phyloP scores from a whole-genome alignment of 2,797 vertebrate species.

The Morelia viridis region DNA sequence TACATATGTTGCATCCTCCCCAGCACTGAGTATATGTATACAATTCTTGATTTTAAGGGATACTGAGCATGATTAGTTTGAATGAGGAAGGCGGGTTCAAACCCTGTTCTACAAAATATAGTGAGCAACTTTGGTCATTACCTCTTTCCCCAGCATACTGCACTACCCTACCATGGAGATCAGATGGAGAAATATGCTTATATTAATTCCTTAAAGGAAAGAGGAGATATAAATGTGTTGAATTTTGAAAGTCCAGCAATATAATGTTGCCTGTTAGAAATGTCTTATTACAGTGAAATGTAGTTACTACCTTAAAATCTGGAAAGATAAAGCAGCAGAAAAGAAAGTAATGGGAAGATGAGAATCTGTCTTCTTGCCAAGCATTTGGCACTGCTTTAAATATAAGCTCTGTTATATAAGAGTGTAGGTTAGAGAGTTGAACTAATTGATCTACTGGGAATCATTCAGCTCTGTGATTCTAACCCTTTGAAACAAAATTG shows the following conservation, averaged over 20 bases:
- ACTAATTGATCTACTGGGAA: conserved; percentile 7
- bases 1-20: background rate
- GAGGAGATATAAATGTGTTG: background rate
- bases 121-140: background rate
- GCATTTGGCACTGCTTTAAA: conserved; percentile 1
- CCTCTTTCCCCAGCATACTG: background rate
- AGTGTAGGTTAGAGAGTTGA: background rate
- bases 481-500: background rate
- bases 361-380: background rate
- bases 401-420: background rate
- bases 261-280: background rate
- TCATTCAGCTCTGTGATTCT: background rate
- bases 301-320: background rate
- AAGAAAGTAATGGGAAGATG: background rate
- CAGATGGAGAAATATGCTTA: background rate
- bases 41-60: background rate
- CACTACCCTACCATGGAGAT: background rate
- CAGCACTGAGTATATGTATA: background rate
- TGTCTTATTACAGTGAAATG: background rate
- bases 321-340: background rate
- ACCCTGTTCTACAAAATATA: background rate
- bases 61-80: background rate
- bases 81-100: background rate
- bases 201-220: background rate
- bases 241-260: background rate